Base-by-base conservation (phyloP, 2,888 invertebrate genomes). In the Sarcophaga rosellei region DNA sequence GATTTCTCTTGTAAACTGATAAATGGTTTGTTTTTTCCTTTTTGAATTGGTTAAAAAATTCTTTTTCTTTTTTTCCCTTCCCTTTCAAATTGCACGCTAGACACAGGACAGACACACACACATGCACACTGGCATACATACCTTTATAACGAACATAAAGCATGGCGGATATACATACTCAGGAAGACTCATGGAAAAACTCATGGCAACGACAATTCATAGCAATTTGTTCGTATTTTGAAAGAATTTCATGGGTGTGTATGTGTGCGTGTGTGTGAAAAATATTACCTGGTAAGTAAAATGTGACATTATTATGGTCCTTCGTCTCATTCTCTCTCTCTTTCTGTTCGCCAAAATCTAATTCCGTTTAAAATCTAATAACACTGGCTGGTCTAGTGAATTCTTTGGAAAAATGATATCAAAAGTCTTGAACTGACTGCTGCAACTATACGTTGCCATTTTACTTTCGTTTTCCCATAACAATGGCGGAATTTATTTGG, bases 11-110 rank as follows among this genome's bases (percentile, higher is more conserved):
- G 81, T 81, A 81, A 86, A 84, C 87, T 88, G 88, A 88, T 87
- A 88, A 88, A 88, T 88, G 88, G 88, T 87, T 88, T 88, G 88
- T 88, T 88, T 88, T 88, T 88, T 88, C 88, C 88, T 88, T 70
- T 86, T 74, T 21, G 53, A 65, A 78, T 47, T 81, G 77, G 86
- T 83, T 86, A 76, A 76, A 47, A 53, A 82, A 82, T 77, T 81
- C 21, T 35, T 44, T 3, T 53, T 53, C 17, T 53, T 53, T 66
- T 47, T 12, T 47, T 12, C 17, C 12, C 10, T 17, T 10, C 35
- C 12, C 70, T 76, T 81, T 81, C 59, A 76, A 70, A 65, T 65
- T 57, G 17, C 35, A 35, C 6, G 0, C 35, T 35, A 35, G n/a
- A 63, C 59, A 66, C 81, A 72, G 47, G 25, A 74, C 62, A 83